Evolutionary conservation across 1,140 invertebrate species (phyloP).

Genomic region (Anoplolepis gracilipes): DNA sequence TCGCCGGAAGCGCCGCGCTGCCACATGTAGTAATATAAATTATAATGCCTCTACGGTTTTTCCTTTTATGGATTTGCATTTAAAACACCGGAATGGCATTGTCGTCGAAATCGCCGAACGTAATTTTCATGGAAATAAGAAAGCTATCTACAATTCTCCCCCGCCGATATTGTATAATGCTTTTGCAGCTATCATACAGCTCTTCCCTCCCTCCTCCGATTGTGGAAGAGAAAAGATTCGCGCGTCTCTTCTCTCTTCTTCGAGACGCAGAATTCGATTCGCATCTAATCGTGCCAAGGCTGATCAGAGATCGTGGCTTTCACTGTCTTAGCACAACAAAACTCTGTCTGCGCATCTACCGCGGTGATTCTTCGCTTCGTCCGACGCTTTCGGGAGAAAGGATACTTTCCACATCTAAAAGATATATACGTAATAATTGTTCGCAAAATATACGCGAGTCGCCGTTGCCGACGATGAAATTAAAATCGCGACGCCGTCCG

Average conservation of each 20-base stretch:
- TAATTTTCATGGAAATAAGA: conserved; percentile 81
- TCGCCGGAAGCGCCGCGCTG: conserved; percentile 84
- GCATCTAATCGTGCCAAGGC: conserved; percentile 72
- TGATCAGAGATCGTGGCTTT: conserved; percentile 71
- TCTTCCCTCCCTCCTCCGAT: not conserved
- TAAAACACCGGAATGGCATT: conserved; percentile 80
- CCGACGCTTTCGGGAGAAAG: conserved; percentile 38
- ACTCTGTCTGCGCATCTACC: not conserved
- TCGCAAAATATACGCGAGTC: conserved; percentile 45
- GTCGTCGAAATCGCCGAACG: conserved; percentile 79
- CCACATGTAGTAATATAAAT: conserved; percentile 86
- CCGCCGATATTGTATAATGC: not conserved
- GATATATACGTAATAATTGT: conserved; percentile 31
- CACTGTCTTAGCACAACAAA: conserved; percentile 65
- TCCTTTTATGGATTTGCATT: conserved; percentile 84
- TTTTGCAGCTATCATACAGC: not conserved
- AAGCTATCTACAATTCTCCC: conserved; percentile 48
- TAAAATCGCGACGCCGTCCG: conserved; percentile 45
- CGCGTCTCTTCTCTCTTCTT: not conserved
- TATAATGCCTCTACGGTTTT: conserved; percentile 85
- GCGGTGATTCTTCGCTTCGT: not conserved
- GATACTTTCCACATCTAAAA: conserved; percentile 21
- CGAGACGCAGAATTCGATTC: conserved; percentile 40
- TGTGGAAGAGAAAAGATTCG: not conserved
- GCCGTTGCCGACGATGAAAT: conserved; percentile 42